Evolutionary conservation across 2,113 vertebrate species (phyloP).

Genomic region (Danio rerio): DNA sequence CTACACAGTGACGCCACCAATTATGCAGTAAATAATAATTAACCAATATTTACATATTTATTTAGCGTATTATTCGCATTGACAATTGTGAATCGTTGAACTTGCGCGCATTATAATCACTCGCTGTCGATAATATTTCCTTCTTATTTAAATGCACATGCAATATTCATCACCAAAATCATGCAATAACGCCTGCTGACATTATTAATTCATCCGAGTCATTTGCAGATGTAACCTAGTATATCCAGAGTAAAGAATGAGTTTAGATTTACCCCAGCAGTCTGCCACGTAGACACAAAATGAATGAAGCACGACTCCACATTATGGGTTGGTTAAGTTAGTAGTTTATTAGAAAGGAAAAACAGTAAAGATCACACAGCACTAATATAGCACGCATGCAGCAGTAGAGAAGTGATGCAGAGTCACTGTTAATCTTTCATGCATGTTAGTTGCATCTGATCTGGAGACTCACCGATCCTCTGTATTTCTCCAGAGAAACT

Average conservation of each 20-base stretch:
- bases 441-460: slow-evolving; percentile 28
- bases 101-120: too few relatives aligned
- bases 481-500: slow-evolving; percentile 95
- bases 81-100: too few relatives aligned
- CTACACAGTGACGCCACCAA: too few relatives aligned
- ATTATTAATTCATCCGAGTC: neutral
- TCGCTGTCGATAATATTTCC: neutral
- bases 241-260: neutral
- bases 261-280: neutral
- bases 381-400: slow-evolving; percentile 10
- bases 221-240: neutral
- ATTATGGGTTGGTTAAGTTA: slow-evolving; percentile 9
- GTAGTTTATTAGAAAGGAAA: slow-evolving; percentile 43
- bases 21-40: too few relatives aligned
- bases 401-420: neutral
- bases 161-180: neutral
- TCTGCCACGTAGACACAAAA: slow-evolving; percentile 62
- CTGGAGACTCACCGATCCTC: slow-evolving; percentile 88
- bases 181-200: neutral
- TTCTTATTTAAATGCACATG: neutral
- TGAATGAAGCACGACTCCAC: slow-evolving; percentile 18
- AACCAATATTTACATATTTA: too few relatives aligned
- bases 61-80: too few relatives aligned
- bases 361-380: neutral
- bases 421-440: slow-evolving; percentile 3